A percentile compares a stretch with the other conserved stretches of the same genome.
Evolutionary conservation across 2,888 invertebrate species (phyloP).

Genomic region (Brassicogethes aeneus): DNA sequence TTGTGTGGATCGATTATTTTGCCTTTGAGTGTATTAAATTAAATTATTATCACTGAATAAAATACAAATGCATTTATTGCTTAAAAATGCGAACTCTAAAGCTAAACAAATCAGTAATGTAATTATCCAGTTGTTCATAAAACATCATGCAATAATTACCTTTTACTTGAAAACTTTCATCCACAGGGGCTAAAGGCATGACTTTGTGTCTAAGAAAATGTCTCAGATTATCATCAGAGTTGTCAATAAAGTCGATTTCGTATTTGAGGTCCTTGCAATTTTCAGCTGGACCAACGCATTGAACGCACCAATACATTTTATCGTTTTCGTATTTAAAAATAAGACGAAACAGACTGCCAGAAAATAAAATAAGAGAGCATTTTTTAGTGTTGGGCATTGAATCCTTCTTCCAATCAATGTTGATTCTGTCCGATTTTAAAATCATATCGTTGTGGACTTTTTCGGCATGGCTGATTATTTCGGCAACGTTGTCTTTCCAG

Average conservation of each 20-base stretch:
- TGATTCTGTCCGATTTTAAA: conserved; percentile 15
- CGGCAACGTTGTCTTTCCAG: conserved; percentile 4
- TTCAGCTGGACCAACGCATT: conserved; percentile 19
- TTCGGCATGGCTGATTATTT: conserved; percentile 42
- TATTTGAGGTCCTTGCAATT: conserved; percentile 18
- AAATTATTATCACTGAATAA: too few species aligned
- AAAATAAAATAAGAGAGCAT: conserved; percentile 16
- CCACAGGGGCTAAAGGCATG: neutral
- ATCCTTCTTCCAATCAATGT: conserved; percentile 9
- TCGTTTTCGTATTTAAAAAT: conserved; percentile 14
- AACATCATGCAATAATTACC: neutral
- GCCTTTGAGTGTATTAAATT: too few species aligned
- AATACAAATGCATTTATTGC: too few species aligned
- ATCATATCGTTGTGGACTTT: conserved; percentile 17
- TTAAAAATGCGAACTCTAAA: conserved; percentile 16
- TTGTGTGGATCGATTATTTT: too few species aligned
- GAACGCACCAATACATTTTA: conserved; percentile 21
- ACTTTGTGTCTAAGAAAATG: conserved; percentile 9
- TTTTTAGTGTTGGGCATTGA: conserved; percentile 9
- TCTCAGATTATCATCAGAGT: conserved; percentile 12
- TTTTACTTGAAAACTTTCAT: neutral
- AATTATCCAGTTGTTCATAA: conserved; percentile 14
- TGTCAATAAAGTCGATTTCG: conserved; percentile 23
- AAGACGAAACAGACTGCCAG: conserved; percentile 20
- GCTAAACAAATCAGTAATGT: conserved; percentile 12